These are phyloP conservation scores for Polia nebulosa DNA, from an alignment of 2,888 invertebrate genomes.

Conservation along the genomic window DNA sequence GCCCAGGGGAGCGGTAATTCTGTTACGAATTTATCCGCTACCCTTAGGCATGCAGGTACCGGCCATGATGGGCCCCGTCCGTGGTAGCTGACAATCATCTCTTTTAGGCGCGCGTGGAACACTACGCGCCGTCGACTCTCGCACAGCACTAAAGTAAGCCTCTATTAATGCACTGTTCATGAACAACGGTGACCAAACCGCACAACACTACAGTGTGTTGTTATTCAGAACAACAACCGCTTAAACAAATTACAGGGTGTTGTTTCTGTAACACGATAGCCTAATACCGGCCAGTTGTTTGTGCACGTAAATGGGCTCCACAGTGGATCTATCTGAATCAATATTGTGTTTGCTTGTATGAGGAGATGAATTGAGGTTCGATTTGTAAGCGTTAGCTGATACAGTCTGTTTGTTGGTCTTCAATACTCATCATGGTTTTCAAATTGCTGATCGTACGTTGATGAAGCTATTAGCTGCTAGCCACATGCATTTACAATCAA, in stretches of 20 bases:
- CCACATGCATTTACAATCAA: too few relatives aligned
- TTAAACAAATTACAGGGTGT: conserved; percentile 37
- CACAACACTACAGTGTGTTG: conserved; percentile 10
- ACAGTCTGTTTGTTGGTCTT: background rate
- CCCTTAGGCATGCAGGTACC: too few relatives aligned
- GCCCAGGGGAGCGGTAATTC: too few relatives aligned
- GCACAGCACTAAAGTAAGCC: too few relatives aligned
- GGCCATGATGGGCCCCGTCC: too few relatives aligned
- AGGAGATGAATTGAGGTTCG: conserved; percentile 12
- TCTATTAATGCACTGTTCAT: too few relatives aligned
- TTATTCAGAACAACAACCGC: conserved; percentile 17
- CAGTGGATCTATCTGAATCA: conserved; percentile 40
- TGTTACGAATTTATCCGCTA: too few relatives aligned
- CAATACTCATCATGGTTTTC: conserved; percentile 10
- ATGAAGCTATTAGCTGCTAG: background rate
- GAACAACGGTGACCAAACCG: conserved; percentile 9
- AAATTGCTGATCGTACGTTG: background rate
- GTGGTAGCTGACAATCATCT: too few relatives aligned
- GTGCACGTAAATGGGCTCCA: conserved; percentile 44
- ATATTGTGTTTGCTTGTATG: conserved; percentile 43
- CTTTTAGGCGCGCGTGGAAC: too few relatives aligned
- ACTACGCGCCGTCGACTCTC: too few relatives aligned
- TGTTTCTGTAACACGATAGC: conserved; percentile 39
- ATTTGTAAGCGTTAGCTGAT: conserved; percentile 23
- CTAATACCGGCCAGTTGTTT: conserved; percentile 44